Conservation (phyloP, 2,797 vertebrate species). For the Nyctibius grandis region DNA sequence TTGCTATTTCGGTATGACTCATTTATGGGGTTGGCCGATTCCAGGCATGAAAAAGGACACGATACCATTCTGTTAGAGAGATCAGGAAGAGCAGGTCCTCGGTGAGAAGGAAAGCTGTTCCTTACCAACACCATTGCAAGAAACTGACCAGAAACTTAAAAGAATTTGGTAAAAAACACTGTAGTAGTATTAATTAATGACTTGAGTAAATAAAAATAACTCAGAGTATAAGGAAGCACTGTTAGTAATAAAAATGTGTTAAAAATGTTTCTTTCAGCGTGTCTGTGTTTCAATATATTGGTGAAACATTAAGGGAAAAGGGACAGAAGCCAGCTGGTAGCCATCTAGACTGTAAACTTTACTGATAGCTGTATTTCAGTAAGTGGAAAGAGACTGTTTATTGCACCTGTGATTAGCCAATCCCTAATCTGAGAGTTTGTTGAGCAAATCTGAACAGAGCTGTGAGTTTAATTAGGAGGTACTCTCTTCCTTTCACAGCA, state of each 20-base stretch:
- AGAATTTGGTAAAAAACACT: not conserved
- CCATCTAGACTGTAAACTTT: not conserved
- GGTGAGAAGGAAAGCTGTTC: not conserved
- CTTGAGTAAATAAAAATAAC: not conserved
- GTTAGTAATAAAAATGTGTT: not conserved
- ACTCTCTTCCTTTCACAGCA: not conserved
- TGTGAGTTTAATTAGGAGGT: not conserved
- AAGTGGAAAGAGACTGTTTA: not conserved
- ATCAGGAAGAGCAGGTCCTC: not conserved
- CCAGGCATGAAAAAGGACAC: not conserved
- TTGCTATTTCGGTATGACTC: not conserved
- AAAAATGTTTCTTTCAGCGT: not conserved
- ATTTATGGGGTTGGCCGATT: not conserved
- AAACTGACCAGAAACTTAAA: not conserved
- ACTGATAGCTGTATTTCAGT: not conserved
- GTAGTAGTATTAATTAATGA: not conserved
- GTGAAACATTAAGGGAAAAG: not conserved
- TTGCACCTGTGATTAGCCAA: not conserved
- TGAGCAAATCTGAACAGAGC: constrained; percentile 33
- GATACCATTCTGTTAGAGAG: not conserved
- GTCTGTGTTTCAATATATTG: not conserved
- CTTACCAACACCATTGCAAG: not conserved
- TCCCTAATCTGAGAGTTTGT: not conserved
- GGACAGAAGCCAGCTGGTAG: not conserved
- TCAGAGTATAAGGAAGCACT: not conserved